Conservation (phyloP, 2,888 invertebrate species). For the Drosophila villosipedis region DNA sequence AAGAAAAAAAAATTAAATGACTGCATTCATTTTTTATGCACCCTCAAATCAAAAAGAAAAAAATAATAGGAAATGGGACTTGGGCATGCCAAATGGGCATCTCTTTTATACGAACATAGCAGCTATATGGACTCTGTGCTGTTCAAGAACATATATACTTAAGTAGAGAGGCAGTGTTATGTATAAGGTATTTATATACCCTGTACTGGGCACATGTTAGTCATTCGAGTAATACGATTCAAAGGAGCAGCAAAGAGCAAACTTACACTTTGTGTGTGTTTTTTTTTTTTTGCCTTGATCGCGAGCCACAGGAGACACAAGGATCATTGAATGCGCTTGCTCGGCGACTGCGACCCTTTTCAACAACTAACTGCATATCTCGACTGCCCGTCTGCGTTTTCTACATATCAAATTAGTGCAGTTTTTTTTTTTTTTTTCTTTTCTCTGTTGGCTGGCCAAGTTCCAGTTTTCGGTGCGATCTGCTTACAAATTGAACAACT, state of each 20-base stretch:
- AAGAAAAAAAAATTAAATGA: slow-evolving; percentile 6
- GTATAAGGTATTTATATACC: background rate
- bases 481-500: slow-evolving; percentile 68
- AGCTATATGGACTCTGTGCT: background rate
- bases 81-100: background rate
- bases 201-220: background rate
- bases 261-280: background rate
- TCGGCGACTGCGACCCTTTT: slow-evolving; percentile 26
- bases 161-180: background rate
- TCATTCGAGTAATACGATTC: background rate
- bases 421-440: slow-evolving; percentile 52
- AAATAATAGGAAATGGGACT: background rate
- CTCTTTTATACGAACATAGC: background rate
- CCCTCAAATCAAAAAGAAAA: background rate
- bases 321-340: slow-evolving; percentile 3
- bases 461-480: slow-evolving; percentile 49
- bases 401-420: slow-evolving; percentile 73
- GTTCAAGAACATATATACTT: background rate
- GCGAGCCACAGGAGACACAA: slow-evolving; percentile 2
- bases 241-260: background rate
- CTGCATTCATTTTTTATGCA: slow-evolving; percentile 13
- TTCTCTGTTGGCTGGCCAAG: slow-evolving; percentile 13
- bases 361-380: slow-evolving; percentile 53
- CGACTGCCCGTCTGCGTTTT: slow-evolving; percentile 22
- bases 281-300: background rate